These are phyloP conservation scores for Silurus lanzhouensis DNA, from an alignment of 2,797 vertebrate genomes.

Conservation along the genomic window DNA sequence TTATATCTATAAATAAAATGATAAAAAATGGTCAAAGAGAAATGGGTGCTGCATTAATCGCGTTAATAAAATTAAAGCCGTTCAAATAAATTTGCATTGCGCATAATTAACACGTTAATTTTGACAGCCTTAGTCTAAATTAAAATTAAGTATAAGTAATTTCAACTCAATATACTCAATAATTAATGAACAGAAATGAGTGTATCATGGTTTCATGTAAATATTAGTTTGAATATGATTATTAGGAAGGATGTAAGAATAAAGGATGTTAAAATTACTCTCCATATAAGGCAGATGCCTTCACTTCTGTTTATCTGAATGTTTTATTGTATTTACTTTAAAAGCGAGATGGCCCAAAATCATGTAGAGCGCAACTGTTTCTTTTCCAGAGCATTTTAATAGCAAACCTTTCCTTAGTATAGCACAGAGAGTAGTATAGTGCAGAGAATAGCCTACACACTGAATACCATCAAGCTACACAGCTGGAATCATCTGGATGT, in stretches of 20 bases:
- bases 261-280: neutral
- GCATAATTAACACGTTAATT: no score
- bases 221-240: neutral
- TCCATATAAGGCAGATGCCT: conserved; percentile 13
- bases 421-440: neutral
- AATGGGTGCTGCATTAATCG: no score
- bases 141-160: neutral
- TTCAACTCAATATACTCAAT: neutral
- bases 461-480: neutral
- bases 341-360: conserved; percentile 59
- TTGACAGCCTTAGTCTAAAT: no score
- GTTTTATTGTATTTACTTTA: conserved; percentile 34
- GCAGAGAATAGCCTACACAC: neutral
- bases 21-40: no score
- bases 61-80: no score
- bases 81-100: no score
- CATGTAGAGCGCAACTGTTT: neutral
- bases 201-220: no score
- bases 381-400: neutral
- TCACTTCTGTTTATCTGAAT: conserved; percentile 20
- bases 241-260: neutral
- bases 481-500: conserved; percentile 19
- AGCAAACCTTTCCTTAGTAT: neutral
- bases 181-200: neutral
- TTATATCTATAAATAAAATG: no score